Conservation (phyloP, 2,797 vertebrate genomes). For the Lagodon rhomboides region DNA sequence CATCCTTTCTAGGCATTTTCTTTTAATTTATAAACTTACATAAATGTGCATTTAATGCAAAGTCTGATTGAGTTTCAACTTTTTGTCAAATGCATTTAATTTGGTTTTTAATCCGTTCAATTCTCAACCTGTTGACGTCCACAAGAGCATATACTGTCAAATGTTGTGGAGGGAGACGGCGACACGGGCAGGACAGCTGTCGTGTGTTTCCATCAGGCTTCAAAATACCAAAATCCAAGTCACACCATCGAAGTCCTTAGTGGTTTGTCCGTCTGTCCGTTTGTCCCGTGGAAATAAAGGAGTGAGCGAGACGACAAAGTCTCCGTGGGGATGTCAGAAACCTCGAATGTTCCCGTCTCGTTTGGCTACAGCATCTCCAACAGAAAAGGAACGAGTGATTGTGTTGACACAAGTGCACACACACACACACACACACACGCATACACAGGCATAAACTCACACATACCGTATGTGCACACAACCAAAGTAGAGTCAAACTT, state of each 20-base stretch:
- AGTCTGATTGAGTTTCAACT: conserved; percentile 29
- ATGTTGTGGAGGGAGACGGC: conserved; percentile 9
- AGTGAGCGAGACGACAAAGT: conserved; percentile 14
- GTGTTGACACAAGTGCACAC: conserved; percentile 41
- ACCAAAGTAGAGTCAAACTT: conserved; percentile 1
- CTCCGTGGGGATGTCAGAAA: conserved; percentile 17
- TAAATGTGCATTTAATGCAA: conserved; percentile 56
- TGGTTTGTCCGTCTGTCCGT: conserved; percentile 50
- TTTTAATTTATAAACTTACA: conserved; percentile 35
- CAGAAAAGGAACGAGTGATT: conserved; percentile 30
- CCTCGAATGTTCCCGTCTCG: conserved; percentile 29
- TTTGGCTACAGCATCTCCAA: conserved; percentile 51
- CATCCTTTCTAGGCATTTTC: conserved; percentile 1
- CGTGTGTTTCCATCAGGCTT: conserved; percentile 12
- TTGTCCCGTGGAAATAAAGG: conserved; percentile 24
- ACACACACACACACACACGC: conserved; percentile 15
- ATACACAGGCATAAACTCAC: not conserved
- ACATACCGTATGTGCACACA: conserved; percentile 33
- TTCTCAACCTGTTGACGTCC: conserved; percentile 19
- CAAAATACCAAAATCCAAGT: conserved; percentile 29
- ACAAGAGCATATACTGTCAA: conserved; percentile 25
- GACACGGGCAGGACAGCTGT: not conserved
- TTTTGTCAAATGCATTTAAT: conserved; percentile 26
- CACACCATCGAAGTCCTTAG: conserved; percentile 28
- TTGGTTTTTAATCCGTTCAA: conserved; percentile 29